Percentiles rank a stretch among this genome's conserved stretches.
Conservation (phyloP, 2,888 invertebrate genomes). For the Tortrix viridana region DNA sequence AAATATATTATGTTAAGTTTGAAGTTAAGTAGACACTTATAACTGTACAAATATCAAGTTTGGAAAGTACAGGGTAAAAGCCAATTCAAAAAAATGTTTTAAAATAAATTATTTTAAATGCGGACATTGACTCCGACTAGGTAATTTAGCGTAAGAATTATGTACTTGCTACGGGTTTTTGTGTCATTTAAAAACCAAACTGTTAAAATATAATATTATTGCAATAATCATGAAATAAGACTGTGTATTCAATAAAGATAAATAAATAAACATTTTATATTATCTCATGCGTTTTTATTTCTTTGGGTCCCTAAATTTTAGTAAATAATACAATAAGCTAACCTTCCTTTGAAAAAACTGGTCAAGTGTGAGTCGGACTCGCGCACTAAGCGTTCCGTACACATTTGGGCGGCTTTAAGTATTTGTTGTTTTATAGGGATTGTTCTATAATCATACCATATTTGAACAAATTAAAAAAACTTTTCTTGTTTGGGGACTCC, state of each 20-base stretch:
- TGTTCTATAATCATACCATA: too few species aligned
- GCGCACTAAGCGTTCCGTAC: too few species aligned
- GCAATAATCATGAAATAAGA: constrained; percentile 47
- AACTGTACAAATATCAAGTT: constrained; percentile 40
- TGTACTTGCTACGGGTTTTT: constrained; percentile 61
- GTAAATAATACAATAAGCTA: background rate
- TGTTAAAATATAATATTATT: constrained; percentile 43
- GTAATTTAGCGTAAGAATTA: constrained; percentile 18
- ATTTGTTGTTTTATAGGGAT: too few species aligned
- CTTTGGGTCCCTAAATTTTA: background rate
- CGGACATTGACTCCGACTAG: constrained; percentile 35
- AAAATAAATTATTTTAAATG: background rate
- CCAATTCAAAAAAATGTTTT: constrained; percentile 10
- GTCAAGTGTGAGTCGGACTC: too few species aligned
- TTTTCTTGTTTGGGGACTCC: too few species aligned
- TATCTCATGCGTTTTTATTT: background rate
- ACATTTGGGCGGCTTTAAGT: too few species aligned
- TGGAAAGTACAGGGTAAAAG: constrained; percentile 61
- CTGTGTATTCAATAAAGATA: constrained; percentile 45
- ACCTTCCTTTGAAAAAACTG: background rate
- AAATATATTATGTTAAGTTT: constrained; percentile 33
- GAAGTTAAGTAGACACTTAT: constrained; percentile 5
- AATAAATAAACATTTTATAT: constrained; percentile 13
- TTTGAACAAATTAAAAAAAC: too few species aligned
- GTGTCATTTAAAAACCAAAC: constrained; percentile 51